Base-by-base conservation (phyloP, 2,888 invertebrate genomes). In the Eremobia ochroleuca region DNA sequence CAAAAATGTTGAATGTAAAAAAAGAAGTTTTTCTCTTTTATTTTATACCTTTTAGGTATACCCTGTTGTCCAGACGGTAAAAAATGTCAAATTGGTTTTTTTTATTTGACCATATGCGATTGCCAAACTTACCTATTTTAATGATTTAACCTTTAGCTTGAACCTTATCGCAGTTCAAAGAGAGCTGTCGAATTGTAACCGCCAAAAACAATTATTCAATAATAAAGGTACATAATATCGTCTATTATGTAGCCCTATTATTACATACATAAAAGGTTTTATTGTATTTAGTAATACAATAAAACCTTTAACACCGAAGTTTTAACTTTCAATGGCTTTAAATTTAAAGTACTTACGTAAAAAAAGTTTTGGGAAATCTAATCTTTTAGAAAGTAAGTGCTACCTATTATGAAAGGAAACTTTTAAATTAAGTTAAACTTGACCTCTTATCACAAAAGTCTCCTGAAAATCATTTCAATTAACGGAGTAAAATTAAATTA, bases 191-290 rank as follows among this genome's bases (percentile, higher is more conserved):
- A 73, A 71, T 76, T 79, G 46, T 37, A 58, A 72, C 13, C 64
- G 37, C 59, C 4, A 76, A 49, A 73, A 81, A 73, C 43, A 69
- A 65, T 73, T 43, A 76, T 67, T 70, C 52, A 77, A 87, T 82
- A 86, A 70, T 59, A 85, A 72, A 75, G 61, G 75, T 18, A 76
- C 69, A 83, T 82, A 85, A 77, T 80, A 82, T 37, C 62, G 71
- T 34, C 69, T n/a, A 79, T 83, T 87, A 81, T 84, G 49, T 85
- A 59, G 83, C 72, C n/a, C 74, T 59, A 77, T 83, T 83, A 83
- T 85, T 66, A 43, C 77, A 77, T 69, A 75, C 66, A 81, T 72
- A 82, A 85, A 85, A 71, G 76, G 66, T 34, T 73, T 66, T 78
- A 80, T 88, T 83, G 85, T 84, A 76, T 55, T 55, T 52, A 55